Base-by-base conservation (phyloP, 1,140 invertebrate species). In the Brachionus rotundiformis region DNA sequence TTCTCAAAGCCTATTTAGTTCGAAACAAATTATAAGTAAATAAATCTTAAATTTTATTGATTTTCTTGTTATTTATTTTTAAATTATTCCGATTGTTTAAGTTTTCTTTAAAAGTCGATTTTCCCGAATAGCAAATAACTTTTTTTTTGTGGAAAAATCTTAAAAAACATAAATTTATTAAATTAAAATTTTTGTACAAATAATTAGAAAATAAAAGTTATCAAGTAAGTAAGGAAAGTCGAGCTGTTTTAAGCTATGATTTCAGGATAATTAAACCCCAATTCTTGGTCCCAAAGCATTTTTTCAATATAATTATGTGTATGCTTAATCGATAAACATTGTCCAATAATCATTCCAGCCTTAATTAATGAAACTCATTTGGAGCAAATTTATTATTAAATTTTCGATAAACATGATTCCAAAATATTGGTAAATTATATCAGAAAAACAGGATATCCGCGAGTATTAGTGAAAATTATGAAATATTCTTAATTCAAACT, bases 31-130 rank as follows among this genome's bases (percentile, higher is more conserved):
- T 63, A 63, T 29, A 63, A 63, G 61, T 33, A 27, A 27, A 29
- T 33, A 63, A 63, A 33, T 63, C 29, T 63, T 63, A 63, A 33
- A 63, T 63, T 63, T 63, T 63, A 29, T 63, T 63, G 25, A 27
- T 63, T 63, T 33, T 63, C n/a, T 63, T 63, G n/a, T 63, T 63
- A 63, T 63, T 63, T 63, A 63, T 63, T 23, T 63, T 63, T n/a
- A 27, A 63, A 29, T 63, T 29, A 63, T 63, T 63, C 61, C 61
- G 29, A 63, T 63, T 63, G 29, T 29, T 33, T 63, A 63, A 63
- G 29, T 63, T 63, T 27, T 63, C 61, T 63, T 63, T 8, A 29
- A n/a, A 63, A 29, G 25, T 63, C n/a, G 61, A 29, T 63, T 63
- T 63, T 19, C 23, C 47, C 47, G 47, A 54, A 54, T 54, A 54